Evolutionary conservation across 2,113 vertebrate genomes (phyloP), one percentile per base, ranked within the genome.

Genomic region (Miniopterus natalensis): DNA sequence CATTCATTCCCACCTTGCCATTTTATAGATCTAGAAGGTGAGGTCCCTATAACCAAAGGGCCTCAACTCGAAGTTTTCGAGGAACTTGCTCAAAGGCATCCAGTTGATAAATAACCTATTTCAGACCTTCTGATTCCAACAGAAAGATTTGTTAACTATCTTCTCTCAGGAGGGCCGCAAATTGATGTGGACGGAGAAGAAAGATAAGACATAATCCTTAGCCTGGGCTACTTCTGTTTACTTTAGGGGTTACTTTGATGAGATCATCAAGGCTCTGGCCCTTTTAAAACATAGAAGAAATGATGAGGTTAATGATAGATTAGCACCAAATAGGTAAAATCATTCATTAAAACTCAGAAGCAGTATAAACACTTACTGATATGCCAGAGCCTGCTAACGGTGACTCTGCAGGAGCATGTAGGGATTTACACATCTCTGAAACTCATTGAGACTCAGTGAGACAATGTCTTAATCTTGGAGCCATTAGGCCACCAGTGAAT

Each of bases 191-290:
- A 94, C 1, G 5, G 18, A 6, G 4, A 85, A 59, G 80, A 95
- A 87, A 29, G 71, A 74, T 85, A 95, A 89, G 36, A 75, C 51
- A 78, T 73, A 75, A 94, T 29, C 47, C 90, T 97, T 90, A 97
- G 65, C 85, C 91, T 31, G 92, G 66, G 53, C 57, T 80, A 27
- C 14, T 61, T 91, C 83, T 96, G 27, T 97, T 94, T 90, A 36
- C 70, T 92, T 94, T 92, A 71, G 25, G 45, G 8, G 23, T 98
- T 20, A n/a, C 77, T 95, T 96, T 90, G 27, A 70, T 96, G 63
- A 97, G 88, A 91, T 93, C 77, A 21, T 97, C 94, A 88, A 97
- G 70, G 51, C 96, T 74, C 86, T 91, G 4, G 0, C 91, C 96
- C 92, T 78, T 96, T 95, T 94, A 94, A 94, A 75, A 63, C 59